Evolutionary conservation across 2,797 vertebrate species (phyloP).

Genomic region (Xenentodon cancila): DNA sequence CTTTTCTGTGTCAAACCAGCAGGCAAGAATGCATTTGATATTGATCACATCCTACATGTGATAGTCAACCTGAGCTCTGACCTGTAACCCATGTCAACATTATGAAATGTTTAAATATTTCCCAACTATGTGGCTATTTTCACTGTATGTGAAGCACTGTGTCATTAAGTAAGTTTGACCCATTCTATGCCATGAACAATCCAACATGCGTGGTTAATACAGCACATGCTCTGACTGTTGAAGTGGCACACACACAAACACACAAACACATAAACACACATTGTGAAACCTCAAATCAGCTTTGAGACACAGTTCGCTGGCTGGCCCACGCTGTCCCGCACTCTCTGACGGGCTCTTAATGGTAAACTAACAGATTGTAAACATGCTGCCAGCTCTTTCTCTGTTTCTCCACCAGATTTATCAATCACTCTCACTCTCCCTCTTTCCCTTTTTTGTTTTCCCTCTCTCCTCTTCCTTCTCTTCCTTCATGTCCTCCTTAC

Average conservation of each 20-base stretch:
- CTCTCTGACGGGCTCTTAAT: constrained; percentile 94
- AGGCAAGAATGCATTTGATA: neutral
- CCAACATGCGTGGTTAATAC: constrained; percentile 24
- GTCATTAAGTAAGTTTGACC: constrained; percentile 16
- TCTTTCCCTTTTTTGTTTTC: constrained; percentile 31
- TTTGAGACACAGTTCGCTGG: constrained; percentile 61
- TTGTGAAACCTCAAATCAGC: constrained; percentile 50
- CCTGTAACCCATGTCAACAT: neutral
- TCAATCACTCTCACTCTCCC: constrained; percentile 45
- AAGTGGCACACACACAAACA: constrained; percentile 20
- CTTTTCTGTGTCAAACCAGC: neutral
- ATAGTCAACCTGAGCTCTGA: neutral
- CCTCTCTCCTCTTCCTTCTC: constrained; percentile 14
- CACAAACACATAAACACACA: constrained; percentile 8
- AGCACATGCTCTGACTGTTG: constrained; percentile 19
- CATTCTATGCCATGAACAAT: neutral
- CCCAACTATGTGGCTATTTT: constrained; percentile 6
- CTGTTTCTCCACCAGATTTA: constrained; percentile 37
- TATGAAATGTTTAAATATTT: neutral
- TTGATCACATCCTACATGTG: constrained; percentile 1
- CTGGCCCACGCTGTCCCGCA: constrained; percentile 86
- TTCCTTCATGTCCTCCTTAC: constrained; percentile 77
- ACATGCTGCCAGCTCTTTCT: constrained; percentile 85
- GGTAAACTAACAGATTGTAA: constrained; percentile 97
- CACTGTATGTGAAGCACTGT: neutral